These are phyloP conservation scores for Trichomalopsis sarcophagae DNA, from an alignment of 1,140 invertebrate species.

Conservation along the genomic window DNA sequence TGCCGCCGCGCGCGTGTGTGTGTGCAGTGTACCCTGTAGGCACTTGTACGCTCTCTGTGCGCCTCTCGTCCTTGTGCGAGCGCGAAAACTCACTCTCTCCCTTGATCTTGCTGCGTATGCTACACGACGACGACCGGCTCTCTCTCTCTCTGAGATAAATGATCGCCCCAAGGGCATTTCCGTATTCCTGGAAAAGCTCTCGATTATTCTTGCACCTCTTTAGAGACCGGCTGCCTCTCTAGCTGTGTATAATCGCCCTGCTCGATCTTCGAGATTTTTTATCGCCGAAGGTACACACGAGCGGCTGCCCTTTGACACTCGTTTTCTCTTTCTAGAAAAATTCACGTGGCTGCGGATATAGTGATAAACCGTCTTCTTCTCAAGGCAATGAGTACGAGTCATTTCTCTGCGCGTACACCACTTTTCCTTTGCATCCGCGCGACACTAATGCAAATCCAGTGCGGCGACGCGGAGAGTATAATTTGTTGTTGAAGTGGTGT, in stretches of 20 bases:
- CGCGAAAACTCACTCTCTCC: constrained; percentile 8
- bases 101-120: background rate
- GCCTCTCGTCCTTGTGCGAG: constrained; percentile 2
- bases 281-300: no score
- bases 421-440: no score
- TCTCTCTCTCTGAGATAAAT: constrained; percentile 1
- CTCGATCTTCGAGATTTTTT: no score
- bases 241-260: no score
- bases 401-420: no score
- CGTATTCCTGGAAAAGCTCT: background rate
- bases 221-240: no score
- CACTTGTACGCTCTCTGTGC: background rate
- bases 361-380: background rate
- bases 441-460: no score
- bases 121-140: background rate
- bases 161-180: background rate
- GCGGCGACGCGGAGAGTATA: no score
- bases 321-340: background rate
- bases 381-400: background rate
- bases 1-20: background rate
- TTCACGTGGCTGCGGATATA: background rate
- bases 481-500: constrained; percentile 13
- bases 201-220: no score
- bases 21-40: background rate
- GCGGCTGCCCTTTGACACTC: no score